Conservation (phyloP, 2,888 invertebrate species). For the Stratiomys singularior region DNA sequence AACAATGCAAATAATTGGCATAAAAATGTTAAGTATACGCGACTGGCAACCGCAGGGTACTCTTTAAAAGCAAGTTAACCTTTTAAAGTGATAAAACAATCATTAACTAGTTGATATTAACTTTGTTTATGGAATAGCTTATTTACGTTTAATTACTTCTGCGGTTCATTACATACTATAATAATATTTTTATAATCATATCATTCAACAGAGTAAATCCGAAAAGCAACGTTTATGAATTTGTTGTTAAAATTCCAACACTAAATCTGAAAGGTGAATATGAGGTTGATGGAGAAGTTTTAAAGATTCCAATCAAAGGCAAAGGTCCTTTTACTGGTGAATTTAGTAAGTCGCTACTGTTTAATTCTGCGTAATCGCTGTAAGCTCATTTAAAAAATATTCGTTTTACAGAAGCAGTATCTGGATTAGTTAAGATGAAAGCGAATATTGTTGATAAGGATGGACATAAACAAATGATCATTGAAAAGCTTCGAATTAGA, state of each 20-base stretch:
- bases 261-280: conserved; percentile 16
- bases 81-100: no score
- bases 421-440: background rate
- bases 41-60: no score
- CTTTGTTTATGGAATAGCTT: no score
- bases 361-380: background rate
- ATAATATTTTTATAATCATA: no score
- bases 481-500: background rate
- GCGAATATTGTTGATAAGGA: background rate
- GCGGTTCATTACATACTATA: no score
- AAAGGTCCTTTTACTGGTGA: background rate
- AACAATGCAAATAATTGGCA: no score
- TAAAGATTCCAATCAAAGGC: conserved; percentile 9
- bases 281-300: conserved; percentile 5
- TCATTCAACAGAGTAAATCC: conserved; percentile 4
- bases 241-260: background rate
- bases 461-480: background rate
- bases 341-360: conserved; percentile 5
- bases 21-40: no score
- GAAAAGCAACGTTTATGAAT: background rate
- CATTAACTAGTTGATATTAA: no score
- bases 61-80: no score
- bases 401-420: conserved; percentile 6
- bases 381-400: no score
- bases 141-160: background rate